Conservation (phyloP, 2,888 invertebrate genomes). For the Meganola albula region DNA sequence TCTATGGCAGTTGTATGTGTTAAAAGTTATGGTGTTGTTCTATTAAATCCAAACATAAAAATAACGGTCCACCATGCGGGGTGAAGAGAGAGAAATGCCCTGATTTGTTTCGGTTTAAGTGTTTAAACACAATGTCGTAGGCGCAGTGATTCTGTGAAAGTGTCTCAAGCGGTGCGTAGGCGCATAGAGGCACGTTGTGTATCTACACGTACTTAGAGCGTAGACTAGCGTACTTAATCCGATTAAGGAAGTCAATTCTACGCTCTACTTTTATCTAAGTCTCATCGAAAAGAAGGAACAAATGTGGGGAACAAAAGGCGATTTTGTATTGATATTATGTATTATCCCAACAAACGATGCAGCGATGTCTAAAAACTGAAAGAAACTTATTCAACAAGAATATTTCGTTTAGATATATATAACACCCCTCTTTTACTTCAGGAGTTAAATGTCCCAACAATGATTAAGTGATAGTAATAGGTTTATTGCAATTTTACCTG, state of each 20-base stretch:
- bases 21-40: constrained; percentile 10
- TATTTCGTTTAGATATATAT: no score
- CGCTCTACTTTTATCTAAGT: constrained; percentile 19
- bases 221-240: constrained; percentile 51
- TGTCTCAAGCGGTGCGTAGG: constrained; percentile 58
- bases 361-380: no score
- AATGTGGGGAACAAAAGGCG: no score
- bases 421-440: no score
- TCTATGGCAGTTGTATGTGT: no score
- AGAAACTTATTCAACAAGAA: no score
- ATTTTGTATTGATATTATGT: no score
- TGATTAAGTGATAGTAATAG: not conserved
- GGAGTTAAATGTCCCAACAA: not conserved
- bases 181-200: constrained; percentile 38
- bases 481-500: constrained; percentile 40
- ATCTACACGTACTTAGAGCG: constrained; percentile 34
- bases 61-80: constrained; percentile 28
- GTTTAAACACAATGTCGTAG: constrained; percentile 57
- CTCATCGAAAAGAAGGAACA: no score
- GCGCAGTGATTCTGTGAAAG: constrained; percentile 60
- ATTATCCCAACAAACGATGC: no score
- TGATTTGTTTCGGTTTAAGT: constrained; percentile 44
- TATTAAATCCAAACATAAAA: constrained; percentile 33
- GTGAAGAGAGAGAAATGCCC: constrained; percentile 47
- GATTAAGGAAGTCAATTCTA: constrained; percentile 46